Base-by-base conservation (phyloP, 1,140 invertebrate species). In the Caligus rogercresseyi region DNA sequence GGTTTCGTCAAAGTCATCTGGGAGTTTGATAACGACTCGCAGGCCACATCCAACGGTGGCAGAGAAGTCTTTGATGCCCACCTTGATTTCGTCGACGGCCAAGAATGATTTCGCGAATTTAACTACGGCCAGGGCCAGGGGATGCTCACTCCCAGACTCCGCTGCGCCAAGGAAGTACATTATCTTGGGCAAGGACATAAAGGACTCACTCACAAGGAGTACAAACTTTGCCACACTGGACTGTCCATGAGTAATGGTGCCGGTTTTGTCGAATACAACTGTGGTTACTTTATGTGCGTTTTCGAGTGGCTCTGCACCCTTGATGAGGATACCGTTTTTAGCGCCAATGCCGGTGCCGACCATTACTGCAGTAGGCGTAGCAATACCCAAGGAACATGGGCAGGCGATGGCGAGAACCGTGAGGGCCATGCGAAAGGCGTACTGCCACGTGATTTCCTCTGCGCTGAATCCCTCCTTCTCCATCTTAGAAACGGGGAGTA, bases 291-390 rank as follows among this genome's bases (percentile, higher is more conserved):
- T 96, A 70, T 96, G 92, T 1, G 92, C 88, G 71, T 87, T 93
- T 74, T 99, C 96, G 58, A 99, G 71, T 0, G 93, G 86, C 71
- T 94, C 92, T 0, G 94, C 94, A 4, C 95, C 94, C 75, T 99
- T 99, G 43, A 99, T 94, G 1, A 99, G 76, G 65, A 98, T 92
- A 0, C 95, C 95, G 72, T 95, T 91, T 0, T 81, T 75, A 1
- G 95, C 95, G 0, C 94, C 95, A 0, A 96, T 87, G 11, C 91
- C 90, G 0, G 89, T 92, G 52, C 89, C 89, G n/a, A 97, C 94
- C 92, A 97, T 97, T 0, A 97, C 92, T 2, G 93, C 95, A 0
- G 95, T 98, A 13, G 95, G 95, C 4, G 95, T 98, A 31, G 95
- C 96, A 63, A 99, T 74, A 1, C 96, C 96, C 7, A 99, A 75